A percentile compares a stretch with the other conserved stretches of the same genome.
Evolutionary conservation across 2,888 invertebrate species (phyloP).

Genomic region (Macropis europaea): DNA sequence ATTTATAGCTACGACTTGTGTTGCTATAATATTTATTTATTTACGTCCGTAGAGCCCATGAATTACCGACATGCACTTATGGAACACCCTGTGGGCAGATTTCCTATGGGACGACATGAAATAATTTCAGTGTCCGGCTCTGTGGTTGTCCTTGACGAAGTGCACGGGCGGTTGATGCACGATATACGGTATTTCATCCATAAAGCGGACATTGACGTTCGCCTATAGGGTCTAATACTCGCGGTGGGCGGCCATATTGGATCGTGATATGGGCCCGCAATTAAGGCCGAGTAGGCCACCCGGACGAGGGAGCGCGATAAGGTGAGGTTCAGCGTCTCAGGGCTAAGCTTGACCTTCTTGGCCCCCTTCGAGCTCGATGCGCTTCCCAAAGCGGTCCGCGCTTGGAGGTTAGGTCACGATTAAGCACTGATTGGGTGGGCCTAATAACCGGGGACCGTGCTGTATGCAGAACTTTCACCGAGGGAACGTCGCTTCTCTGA

Average conservation of each 20-base stretch:
- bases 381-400: conserved; percentile 66
- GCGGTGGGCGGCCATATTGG: conserved; percentile 79
- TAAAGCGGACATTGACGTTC: conserved; percentile 67
- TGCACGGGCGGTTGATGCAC: conserved; percentile 35
- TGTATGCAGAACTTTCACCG: conserved; percentile 66
- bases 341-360: conserved; percentile 75
- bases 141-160: conserved; percentile 52
- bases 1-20: no score
- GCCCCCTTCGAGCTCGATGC: conserved; percentile 60
- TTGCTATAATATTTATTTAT: no score
- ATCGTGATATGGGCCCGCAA: conserved; percentile 79
- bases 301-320: conserved; percentile 77
- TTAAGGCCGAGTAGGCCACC: conserved; percentile 80
- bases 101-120: neutral
- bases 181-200: conserved; percentile 65
- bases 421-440: conserved; percentile 74
- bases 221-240: conserved; percentile 69
- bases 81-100: no score
- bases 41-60: no score
- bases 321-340: conserved; percentile 74
- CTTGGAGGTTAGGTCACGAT: conserved; percentile 75
- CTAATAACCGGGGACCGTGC: conserved; percentile 72
- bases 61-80: no score
- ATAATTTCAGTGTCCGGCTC: conserved; percentile 34
- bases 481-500: conserved; percentile 49